Percentiles rank a stretch among this genome's conserved stretches.
phyloP scores from a whole-genome alignment of 1,140 invertebrate genomes.

The Chironomus striatipennis region DNA sequence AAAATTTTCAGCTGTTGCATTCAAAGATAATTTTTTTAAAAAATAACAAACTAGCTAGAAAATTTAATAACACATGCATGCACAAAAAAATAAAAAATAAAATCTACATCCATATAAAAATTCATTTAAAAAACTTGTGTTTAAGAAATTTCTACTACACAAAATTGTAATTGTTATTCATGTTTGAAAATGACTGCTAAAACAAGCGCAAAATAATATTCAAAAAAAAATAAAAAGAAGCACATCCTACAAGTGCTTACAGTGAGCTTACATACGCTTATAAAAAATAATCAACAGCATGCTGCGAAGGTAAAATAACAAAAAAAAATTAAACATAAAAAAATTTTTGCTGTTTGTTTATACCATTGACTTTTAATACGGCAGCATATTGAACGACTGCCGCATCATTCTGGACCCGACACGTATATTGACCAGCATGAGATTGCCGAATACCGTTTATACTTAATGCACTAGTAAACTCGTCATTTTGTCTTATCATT shows the following conservation, averaged over 20 bases:
- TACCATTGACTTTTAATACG: conserved; percentile 55
- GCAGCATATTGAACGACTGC: conserved; percentile 51
- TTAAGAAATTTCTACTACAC: no score
- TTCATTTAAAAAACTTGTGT: no score
- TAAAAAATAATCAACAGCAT: background rate
- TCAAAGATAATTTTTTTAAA: no score
- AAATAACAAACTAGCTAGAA: no score
- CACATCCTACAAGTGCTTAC: background rate
- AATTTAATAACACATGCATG: no score
- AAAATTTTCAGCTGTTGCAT: no score
- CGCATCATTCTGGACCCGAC: conserved; percentile 51
- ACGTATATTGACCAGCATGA: conserved; percentile 65
- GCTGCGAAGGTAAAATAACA: background rate
- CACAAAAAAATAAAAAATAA: no score
- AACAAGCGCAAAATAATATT: no score
- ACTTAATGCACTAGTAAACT: conserved; percentile 54
- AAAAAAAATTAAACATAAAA: background rate
- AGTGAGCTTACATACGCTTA: background rate
- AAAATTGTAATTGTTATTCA: no score
- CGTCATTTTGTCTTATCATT: conserved; percentile 54
- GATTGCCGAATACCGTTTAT: conserved; percentile 52
- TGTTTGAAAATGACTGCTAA: no score
- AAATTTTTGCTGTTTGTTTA: conserved; percentile 32
- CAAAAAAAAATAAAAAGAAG: no score
- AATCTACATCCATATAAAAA: no score